Percentiles rank a stretch among this genome's conserved stretches.
These are phyloP conservation scores for Neotoxoptera formosana DNA, from an alignment of 1,140 invertebrate genomes.

Conservation along the genomic window DNA sequence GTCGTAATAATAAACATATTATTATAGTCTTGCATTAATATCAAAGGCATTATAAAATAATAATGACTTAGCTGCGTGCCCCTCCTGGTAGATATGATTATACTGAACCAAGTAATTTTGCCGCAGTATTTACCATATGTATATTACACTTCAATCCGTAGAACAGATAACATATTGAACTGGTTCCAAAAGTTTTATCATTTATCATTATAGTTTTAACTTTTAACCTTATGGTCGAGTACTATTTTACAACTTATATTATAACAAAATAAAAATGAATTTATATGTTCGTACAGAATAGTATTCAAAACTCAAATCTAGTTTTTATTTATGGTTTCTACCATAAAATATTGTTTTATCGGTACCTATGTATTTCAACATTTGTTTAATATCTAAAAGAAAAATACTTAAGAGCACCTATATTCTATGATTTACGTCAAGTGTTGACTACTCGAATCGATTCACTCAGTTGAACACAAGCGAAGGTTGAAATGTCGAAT, in stretches of 20 bases:
- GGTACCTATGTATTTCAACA: too few species aligned
- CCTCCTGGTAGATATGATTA: not conserved
- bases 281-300: not conserved
- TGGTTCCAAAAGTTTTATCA: not conserved
- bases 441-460: too few species aligned
- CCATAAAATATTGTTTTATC: too few species aligned
- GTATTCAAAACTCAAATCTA: too few species aligned
- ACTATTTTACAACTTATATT: not conserved
- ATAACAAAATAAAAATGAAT: not conserved
- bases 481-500: too few species aligned
- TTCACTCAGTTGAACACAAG: too few species aligned
- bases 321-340: too few species aligned
- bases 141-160: not conserved
- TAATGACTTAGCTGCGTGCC: not conserved
- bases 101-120: not conserved
- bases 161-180: not conserved
- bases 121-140: not conserved
- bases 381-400: too few species aligned
- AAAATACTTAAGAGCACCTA: too few species aligned
- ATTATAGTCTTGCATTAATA: not conserved
- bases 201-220: slow-evolving; percentile 5
- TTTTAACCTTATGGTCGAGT: slow-evolving; percentile 7
- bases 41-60: slow-evolving; percentile 7
- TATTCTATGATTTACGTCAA: too few species aligned
- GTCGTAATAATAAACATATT: not conserved